Base-by-base conservation (phyloP, 2,113 vertebrate genomes). In the Chiloscyllium plagiosum region DNA sequence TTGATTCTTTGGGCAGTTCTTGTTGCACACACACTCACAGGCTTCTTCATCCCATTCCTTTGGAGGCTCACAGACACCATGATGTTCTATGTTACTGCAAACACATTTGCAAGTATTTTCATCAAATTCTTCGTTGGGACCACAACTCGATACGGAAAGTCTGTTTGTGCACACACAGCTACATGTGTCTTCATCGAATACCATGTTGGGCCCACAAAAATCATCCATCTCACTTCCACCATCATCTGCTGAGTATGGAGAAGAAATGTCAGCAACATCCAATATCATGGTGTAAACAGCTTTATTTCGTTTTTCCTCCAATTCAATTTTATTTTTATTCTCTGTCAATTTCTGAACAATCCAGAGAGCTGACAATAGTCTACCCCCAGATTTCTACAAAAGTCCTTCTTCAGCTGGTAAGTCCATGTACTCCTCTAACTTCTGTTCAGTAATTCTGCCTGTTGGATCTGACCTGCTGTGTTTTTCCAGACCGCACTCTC, bases 111-210 rank as follows among this genome's bases (percentile, higher is more conserved):
- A 95, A 33, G 80, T 83, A 47, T 8, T 83, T 78, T 95, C 78
- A 3, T 95, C 78, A 29, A 95, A 80, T 61, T 68, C 56, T 20
- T 95, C 50, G 52, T 33, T 80, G 52, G 76, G 76, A 52, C 65
- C 76, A 47, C 95, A 95, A 56, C 50, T 95, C 4, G 95, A 80
- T 13, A 29, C 20, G 6, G 95, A 80, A 13, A 85, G 76, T 37
- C 78, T 29, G 50, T 95, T 95, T 12, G 13, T 76, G 80, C 95
- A 95, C 7, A 85, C 13, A 12, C 95, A 95, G 19, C 56, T 52
- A 78, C 95, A 95, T 0, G 72, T 61, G 6, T 95, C 95, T 95
- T 95, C 95, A 61, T 95, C 29, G 42, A 95, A 95, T n/a, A n/a
- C 1, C 95, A 95, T 95, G 37, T 80, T 42, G 33, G 72, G 95